Evolutionary conservation across 1,140 invertebrate species (phyloP).

Genomic region (Phthorimaea operculella): DNA sequence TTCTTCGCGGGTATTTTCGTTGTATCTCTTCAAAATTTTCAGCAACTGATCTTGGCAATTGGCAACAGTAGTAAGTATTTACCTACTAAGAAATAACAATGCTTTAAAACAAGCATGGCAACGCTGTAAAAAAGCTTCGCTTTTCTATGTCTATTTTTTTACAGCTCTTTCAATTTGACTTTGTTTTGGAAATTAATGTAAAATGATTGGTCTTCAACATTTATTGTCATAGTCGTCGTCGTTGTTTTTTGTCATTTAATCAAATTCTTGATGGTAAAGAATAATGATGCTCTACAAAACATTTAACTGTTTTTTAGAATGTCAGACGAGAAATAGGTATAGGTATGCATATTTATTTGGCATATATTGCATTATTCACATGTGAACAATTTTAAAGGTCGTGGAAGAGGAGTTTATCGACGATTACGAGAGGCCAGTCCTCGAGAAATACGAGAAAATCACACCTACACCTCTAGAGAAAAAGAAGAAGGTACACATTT

Average conservation of each 20-base stretch:
- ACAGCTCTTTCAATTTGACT: neutral
- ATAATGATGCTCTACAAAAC: too few relatives aligned
- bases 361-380: too few relatives aligned
- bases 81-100: constrained; percentile 2
- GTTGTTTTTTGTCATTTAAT: too few relatives aligned
- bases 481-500: constrained; percentile 58
- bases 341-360: too few relatives aligned
- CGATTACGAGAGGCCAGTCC: constrained; percentile 74
- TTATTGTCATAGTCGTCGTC: too few relatives aligned
- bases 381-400: constrained; percentile 48
- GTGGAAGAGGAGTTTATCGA: constrained; percentile 64
- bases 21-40: neutral
- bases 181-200: too few relatives aligned
- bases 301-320: too few relatives aligned
- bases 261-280: too few relatives aligned
- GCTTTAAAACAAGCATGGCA: constrained; percentile 15
- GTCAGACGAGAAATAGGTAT: too few relatives aligned
- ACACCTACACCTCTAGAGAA: constrained; percentile 61
- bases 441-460: constrained; percentile 73
- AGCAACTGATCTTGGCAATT: constrained; percentile 1
- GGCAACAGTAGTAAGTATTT: neutral
- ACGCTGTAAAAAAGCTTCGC: constrained; percentile 25
- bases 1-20: constrained; percentile 1
- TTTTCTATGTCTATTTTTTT: constrained; percentile 17
- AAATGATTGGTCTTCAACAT: too few relatives aligned